These are phyloP conservation scores for Drosophila hamatofila DNA, from an alignment of 2,888 invertebrate genomes.

Conservation along the genomic window DNA sequence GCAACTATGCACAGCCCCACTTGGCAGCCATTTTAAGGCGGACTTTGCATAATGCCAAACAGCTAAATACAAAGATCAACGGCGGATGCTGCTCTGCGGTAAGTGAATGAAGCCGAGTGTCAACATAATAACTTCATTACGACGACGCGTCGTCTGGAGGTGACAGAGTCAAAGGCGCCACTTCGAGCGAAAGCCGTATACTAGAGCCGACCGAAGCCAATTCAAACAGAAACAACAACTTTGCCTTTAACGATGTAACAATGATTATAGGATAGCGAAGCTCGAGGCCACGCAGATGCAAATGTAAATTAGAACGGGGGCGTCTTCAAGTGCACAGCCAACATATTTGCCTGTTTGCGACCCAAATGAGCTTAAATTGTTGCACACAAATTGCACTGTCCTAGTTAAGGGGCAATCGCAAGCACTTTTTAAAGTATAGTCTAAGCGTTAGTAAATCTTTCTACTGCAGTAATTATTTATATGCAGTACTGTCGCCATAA, in stretches of 20 bases:
- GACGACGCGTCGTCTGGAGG: slow-evolving; percentile 23
- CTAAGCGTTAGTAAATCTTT: not conserved
- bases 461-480: too few species aligned
- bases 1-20: slow-evolving; percentile 20
- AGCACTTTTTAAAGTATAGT: not conserved
- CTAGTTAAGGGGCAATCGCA: slow-evolving; percentile 35
- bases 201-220: slow-evolving; percentile 51
- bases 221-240: slow-evolving; percentile 61
- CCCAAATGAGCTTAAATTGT: slow-evolving; percentile 70
- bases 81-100: slow-evolving; percentile 41
- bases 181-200: slow-evolving; percentile 5
- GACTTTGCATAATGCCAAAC: slow-evolving; percentile 43
- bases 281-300: slow-evolving; percentile 1
- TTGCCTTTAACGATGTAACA: slow-evolving; percentile 40
- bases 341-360: slow-evolving; percentile 47
- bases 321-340: slow-evolving; percentile 29
- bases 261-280: slow-evolving; percentile 26
- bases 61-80: slow-evolving; percentile 63
- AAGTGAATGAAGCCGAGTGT: slow-evolving; percentile 71
- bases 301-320: slow-evolving; percentile 43
- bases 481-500: too few species aligned
- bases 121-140: slow-evolving; percentile 81
- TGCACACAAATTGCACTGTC: slow-evolving; percentile 64
- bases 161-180: slow-evolving; percentile 26
- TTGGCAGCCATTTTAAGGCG: slow-evolving; percentile 44